Evolutionary conservation across 2,888 invertebrate genomes (phyloP).

Genomic region (Leucophora obtusa): DNA sequence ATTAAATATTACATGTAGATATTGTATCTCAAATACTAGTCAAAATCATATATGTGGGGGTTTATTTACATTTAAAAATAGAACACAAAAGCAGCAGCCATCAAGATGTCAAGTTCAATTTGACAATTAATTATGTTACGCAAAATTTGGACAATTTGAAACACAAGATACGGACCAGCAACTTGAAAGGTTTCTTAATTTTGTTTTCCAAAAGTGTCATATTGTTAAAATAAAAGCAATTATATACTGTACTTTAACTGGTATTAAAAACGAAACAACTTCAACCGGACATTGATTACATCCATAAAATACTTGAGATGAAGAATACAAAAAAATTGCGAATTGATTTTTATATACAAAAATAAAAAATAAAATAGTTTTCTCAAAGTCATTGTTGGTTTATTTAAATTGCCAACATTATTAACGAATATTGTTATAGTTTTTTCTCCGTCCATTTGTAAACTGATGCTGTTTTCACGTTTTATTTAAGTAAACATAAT

Average conservation of each 20-base stretch:
- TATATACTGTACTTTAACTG: neutral
- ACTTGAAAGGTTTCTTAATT: neutral
- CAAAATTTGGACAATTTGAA: slow-evolving; percentile 13
- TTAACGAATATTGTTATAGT: neutral
- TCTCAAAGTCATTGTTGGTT: neutral
- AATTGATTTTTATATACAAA: neutral
- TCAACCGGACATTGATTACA: neutral
- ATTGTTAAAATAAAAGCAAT: neutral
- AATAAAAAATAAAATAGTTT: neutral
- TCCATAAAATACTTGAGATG: neutral
- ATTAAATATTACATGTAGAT: too few relatives aligned
- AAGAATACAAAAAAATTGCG: neutral
- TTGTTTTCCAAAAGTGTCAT: neutral
- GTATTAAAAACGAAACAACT: neutral
- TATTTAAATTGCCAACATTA: neutral
- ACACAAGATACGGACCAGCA: neutral
- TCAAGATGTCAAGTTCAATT: slow-evolving; percentile 52
- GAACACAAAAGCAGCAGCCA: slow-evolving; percentile 20
- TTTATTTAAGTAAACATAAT: neutral
- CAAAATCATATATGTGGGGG: neutral
- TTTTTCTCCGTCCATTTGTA: neutral
- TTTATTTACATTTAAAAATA: neutral
- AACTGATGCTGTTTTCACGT: neutral
- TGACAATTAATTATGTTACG: slow-evolving; percentile 50
- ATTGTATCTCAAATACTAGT: neutral